Evolutionary conservation across 1,140 invertebrate species (phyloP).

Genomic region (Chionoecetes opilio): DNA sequence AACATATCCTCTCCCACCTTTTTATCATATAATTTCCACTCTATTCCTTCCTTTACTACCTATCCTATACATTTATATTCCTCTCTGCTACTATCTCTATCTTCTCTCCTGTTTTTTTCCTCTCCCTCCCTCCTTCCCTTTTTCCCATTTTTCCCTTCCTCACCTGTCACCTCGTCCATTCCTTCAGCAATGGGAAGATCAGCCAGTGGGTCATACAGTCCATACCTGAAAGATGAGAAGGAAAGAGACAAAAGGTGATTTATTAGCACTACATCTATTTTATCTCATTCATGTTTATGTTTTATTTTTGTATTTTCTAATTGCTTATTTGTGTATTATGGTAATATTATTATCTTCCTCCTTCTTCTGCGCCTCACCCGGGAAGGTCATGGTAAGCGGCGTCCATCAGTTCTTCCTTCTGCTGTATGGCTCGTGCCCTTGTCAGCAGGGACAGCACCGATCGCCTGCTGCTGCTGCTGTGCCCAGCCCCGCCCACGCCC

Average conservation of each 20-base stretch:
- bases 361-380: conserved; percentile 56
- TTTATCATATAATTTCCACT: no score
- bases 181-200: conserved; percentile 68
- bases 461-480: conserved; percentile 33
- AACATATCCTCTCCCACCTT: no score
- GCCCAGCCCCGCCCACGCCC: background rate
- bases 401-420: conserved; percentile 80
- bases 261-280: no score
- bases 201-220: conserved; percentile 70
- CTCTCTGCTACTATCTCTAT: no score
- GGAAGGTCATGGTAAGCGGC: conserved; percentile 80
- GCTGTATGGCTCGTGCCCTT: conserved; percentile 78
- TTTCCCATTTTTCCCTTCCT: background rate
- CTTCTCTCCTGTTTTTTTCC: background rate
- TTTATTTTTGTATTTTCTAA: background rate
- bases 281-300: background rate
- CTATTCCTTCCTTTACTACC: background rate
- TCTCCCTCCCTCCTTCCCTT: background rate
- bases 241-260: no score
- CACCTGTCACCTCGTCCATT: conserved; percentile 68
- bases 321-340: background rate
- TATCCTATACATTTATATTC: background rate
- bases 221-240: conserved; percentile 55
- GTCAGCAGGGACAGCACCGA: conserved; percentile 78
- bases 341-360: background rate